Percentiles rank a stretch among this genome's conserved stretches.
phyloP scores from a whole-genome alignment of 2,888 invertebrate species.

The Odontothrips loti region DNA sequence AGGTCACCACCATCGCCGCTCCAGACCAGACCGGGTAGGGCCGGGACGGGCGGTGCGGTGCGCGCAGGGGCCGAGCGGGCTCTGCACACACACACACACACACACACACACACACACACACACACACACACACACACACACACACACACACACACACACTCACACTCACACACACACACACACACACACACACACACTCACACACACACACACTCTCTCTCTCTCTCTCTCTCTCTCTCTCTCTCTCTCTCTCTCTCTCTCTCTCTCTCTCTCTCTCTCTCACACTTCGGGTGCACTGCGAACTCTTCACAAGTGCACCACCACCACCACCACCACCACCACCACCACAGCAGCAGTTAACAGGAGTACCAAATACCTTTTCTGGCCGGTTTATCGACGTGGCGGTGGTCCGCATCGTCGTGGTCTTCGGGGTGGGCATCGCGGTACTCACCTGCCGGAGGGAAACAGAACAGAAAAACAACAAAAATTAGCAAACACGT shows the following conservation, averaged over 20 bases:
- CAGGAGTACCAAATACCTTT: background rate
- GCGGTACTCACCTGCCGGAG: conserved; percentile 16
- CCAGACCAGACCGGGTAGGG: background rate
- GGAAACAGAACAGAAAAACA: background rate
- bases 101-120: too few species aligned
- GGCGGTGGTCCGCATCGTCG: background rate
- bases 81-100: too few species aligned
- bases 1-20: background rate
- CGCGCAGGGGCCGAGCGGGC: background rate
- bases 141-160: too few species aligned
- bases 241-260: too few species aligned
- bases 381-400: background rate
- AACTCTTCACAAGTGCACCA: too few species aligned
- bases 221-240: too few species aligned
- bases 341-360: too few species aligned
- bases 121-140: too few species aligned
- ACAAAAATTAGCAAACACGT: background rate
- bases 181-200: too few species aligned
- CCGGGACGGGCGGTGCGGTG: background rate
- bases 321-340: too few species aligned
- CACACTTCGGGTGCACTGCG: background rate
- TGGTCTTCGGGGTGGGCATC: background rate
- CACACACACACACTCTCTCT: too few species aligned
- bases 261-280: background rate
- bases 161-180: too few species aligned